phyloP scores from a whole-genome alignment of 2,113 vertebrate species.

The Gallinago jamesoni region DNA sequence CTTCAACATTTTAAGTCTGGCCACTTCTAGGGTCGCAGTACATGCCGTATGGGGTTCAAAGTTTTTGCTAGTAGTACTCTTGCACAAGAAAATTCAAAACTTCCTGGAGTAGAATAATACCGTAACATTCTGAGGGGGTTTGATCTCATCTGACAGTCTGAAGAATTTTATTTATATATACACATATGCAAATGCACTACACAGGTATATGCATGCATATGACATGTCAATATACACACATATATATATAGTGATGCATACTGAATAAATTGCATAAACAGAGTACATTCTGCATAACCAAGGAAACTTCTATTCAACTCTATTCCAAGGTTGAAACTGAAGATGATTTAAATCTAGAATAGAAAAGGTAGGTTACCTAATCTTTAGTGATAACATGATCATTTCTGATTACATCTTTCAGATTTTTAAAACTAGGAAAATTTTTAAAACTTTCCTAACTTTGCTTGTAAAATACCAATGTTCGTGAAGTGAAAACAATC shows the following conservation, averaged over 20 bases:
- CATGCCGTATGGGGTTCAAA: not conserved
- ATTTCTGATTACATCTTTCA: not conserved
- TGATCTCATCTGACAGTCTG: not conserved
- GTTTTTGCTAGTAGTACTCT: not conserved
- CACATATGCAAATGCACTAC: not conserved
- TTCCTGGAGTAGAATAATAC: not conserved
- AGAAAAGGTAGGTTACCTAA: not conserved
- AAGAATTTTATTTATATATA: not conserved
- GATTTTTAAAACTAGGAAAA: not conserved
- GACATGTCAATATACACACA: not conserved
- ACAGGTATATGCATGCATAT: not conserved
- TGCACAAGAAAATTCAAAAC: not conserved
- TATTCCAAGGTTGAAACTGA: not conserved
- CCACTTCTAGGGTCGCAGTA: not conserved
- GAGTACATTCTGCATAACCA: not conserved
- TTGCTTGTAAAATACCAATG: not conserved
- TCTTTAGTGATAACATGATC: not conserved
- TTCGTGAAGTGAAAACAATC: not conserved
- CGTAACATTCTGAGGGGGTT: not conserved
- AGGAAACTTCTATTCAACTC: not conserved
- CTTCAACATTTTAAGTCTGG: not conserved
- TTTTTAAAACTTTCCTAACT: not conserved
- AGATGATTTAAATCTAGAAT: not conserved
- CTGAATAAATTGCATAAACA: not conserved
- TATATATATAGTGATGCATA: not conserved